Evolutionary conservation across 2,113 vertebrate genomes (phyloP), one percentile per base, ranked within the genome.

Genomic region (Alosa alosa): DNA sequence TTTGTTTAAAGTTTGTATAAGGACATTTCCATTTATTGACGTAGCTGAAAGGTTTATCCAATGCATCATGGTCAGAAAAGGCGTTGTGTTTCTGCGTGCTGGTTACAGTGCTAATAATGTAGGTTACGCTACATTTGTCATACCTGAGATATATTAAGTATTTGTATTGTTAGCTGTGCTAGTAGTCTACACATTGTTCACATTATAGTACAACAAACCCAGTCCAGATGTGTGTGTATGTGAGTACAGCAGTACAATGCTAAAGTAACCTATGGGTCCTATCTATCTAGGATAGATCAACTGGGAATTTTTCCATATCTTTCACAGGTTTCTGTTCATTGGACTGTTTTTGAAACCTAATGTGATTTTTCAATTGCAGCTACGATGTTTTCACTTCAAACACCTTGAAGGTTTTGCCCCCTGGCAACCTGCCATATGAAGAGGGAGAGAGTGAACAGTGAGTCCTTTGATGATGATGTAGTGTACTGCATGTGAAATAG

Each of bases 361-460:
- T 75, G 68, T 75, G 68, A 75, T 75, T 75, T 75, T 75, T 75
- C 68, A 75, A 31, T 10, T 75, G 72, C 72, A 78, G 72, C 72
- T 78, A 36, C 31, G 72, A 78, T 78, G 13, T 36, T 78, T 15
- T 78, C 72, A 78, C 72, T 78, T 78, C 72, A 78, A 78, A 78
- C 72, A 78, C 72, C 72, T 78, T 78, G 72, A 78, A 78, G 72
- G 36, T 31, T 78, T 78, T 78, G 72, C 72, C 72, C 72, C 72
- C 72, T 78, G 72, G 72, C 72, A 36, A 78, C 36, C 31, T 15
- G 72, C 72, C 72, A 78, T 78, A 39, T 78, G 72, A 78, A 78
- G 72, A 72, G 50, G 3, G 50, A 52, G 17, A 44, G 41, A 60
- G 72, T 36, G 72, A 78, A 78, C 72, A 78, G 72, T 39, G 72